Evolutionary conservation across 2,113 vertebrate genomes (phyloP).

Genomic region (Ophthalmolycus amberensis): DNA sequence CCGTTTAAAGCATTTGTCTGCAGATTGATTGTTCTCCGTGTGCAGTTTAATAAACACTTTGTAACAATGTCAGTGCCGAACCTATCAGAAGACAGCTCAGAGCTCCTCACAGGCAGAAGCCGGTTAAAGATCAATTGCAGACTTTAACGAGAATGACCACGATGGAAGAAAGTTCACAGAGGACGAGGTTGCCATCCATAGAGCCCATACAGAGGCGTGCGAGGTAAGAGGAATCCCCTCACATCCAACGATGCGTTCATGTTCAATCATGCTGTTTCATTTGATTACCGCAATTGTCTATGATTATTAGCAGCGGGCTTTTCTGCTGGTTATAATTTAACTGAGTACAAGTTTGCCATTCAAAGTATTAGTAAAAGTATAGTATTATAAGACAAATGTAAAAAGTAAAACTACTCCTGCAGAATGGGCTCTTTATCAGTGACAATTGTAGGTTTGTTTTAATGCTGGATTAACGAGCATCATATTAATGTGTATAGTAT

Average conservation of each 20-base stretch:
- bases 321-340: not conserved
- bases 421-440: not conserved
- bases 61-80: constrained; percentile 52
- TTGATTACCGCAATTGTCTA: not conserved
- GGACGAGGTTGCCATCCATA: constrained; percentile 67
- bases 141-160: not conserved
- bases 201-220: constrained; percentile 76
- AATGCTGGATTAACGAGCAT: not conserved
- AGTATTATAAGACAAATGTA: not conserved
- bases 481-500: not conserved
- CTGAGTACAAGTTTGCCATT: not conserved
- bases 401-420: not conserved
- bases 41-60: constrained; percentile 28
- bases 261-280: not conserved
- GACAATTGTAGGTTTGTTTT: not conserved
- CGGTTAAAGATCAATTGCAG: constrained; percentile 12
- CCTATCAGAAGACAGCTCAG: constrained; percentile 14
- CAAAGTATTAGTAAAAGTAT: not conserved
- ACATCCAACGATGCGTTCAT: not conserved
- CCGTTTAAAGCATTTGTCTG: constrained; percentile 14
- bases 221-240: constrained; percentile 62
- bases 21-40: constrained; percentile 11
- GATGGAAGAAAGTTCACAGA: constrained; percentile 47
- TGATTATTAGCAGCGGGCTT: not conserved
- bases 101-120: not conserved